Conservation (phyloP, 2,888 invertebrate species). For the Acrocera orbiculus region DNA sequence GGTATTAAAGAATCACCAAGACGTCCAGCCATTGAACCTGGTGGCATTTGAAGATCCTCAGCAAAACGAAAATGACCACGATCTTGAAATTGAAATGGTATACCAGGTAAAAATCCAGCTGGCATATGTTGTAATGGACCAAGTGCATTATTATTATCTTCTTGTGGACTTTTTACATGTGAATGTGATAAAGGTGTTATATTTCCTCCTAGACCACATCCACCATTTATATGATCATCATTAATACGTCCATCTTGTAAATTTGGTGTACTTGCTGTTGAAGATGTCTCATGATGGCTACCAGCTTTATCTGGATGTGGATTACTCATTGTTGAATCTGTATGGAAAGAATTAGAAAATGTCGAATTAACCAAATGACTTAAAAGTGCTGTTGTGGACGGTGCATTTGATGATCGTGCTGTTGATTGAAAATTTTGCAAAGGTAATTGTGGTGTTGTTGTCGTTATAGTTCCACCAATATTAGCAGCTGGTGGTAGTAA, state of each 20-base stretch:
- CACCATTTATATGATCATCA: slow-evolving; percentile 14
- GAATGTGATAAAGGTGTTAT: slow-evolving; percentile 24
- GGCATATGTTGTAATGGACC: slow-evolving; percentile 25
- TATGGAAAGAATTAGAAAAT: slow-evolving; percentile 25
- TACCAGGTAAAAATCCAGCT: slow-evolving; percentile 32
- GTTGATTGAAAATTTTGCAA: slow-evolving; percentile 21
- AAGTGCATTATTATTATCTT: slow-evolving; percentile 34
- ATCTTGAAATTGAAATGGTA: slow-evolving; percentile 65
- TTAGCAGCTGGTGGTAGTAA: slow-evolving; percentile 12
- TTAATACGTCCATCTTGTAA: slow-evolving; percentile 19
- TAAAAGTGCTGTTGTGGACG: slow-evolving; percentile 35
- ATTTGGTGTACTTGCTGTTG: slow-evolving; percentile 34
- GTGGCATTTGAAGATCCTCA: slow-evolving; percentile 60
- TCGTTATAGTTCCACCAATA: slow-evolving; percentile 18
- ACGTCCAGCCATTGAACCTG: slow-evolving; percentile 67
- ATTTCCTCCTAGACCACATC: not conserved
- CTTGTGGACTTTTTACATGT: slow-evolving; percentile 34
- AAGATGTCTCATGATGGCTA: slow-evolving; percentile 26
- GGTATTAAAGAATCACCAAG: slow-evolving; percentile 81
- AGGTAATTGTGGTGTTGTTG: slow-evolving; percentile 24
- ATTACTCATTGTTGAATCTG: slow-evolving; percentile 18
- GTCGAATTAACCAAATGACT: slow-evolving; percentile 26
- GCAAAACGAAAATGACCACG: slow-evolving; percentile 68
- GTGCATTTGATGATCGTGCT: slow-evolving; percentile 15
- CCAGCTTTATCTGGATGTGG: slow-evolving; percentile 16